Base-by-base conservation (phyloP, 1,140 invertebrate species). In the Yoshiicerus persimilis region DNA sequence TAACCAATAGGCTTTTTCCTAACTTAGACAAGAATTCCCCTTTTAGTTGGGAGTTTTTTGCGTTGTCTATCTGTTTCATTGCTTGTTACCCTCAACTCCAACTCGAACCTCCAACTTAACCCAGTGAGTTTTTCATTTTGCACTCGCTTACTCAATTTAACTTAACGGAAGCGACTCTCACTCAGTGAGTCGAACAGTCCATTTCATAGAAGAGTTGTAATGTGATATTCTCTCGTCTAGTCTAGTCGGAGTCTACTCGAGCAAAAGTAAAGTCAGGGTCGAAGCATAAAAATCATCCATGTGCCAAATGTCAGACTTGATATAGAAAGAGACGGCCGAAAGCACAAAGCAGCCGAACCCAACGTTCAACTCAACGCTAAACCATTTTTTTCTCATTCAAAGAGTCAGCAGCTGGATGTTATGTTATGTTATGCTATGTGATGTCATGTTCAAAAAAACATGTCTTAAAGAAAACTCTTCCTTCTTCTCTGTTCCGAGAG, bases 241-340 rank as follows among this genome's bases (percentile, higher is more conserved):
- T 27, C 23, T 25, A 66, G 25, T 27, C 23, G 27, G 27, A 27
- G 27, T 16, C 23, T 27, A 66, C 25, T 70, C 66, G 30, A 70
- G 66, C 30, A 70, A 66, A 62, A 80, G 38, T 84, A 66, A 62
- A 88, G 84, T 84, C 77, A 88, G 77, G 87, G 87, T 77, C 86
- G 64, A 87, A 30, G 62, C 87, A 88, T 88, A 88, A 88, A 90
- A 90, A 90, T 90, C 87, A 90, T 88, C 86, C 89, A 88, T 90
- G 89, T 90, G 87, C 89, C 86, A 89, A 90, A 90, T 90, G 89
- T 90, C 89, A 90, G 84, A 85, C 77, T 88, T 86, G 62, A 88
- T 88, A 88, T 88, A 87, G 87, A 56, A 41, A 30, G 34, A 77
- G 70, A 30, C 27, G 70, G 36, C 27, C 70, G 32, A 77, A 34